Conservation (phyloP, 2,797 vertebrate species). For the Cossypha dichroa region DNA sequence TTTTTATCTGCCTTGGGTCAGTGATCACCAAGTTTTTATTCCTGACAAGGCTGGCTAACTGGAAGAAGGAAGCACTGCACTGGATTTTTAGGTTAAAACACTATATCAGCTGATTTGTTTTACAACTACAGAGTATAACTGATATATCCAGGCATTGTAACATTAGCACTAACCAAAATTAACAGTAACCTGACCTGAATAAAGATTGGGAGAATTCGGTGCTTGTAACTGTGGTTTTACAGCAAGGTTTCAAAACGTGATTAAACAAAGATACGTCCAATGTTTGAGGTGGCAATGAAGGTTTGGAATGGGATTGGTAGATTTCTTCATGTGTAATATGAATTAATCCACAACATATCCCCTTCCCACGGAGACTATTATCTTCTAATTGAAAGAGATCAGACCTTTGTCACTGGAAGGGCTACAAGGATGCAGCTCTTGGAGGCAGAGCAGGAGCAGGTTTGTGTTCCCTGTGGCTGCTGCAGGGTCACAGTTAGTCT, state of each 20-base stretch:
- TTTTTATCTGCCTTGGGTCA: neutral
- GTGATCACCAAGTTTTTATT: neutral
- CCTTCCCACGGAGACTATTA: neutral
- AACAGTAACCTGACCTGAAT: neutral
- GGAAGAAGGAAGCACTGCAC: neutral
- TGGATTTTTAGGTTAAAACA: neutral
- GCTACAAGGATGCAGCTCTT: neutral
- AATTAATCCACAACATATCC: neutral
- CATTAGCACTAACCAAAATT: neutral
- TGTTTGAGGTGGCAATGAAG: neutral
- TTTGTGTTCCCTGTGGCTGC: neutral
- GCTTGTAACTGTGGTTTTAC: neutral
- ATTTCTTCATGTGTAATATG: neutral
- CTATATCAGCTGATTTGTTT: neutral
- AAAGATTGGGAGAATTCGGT: neutral
- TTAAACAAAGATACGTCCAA: neutral
- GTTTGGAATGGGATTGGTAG: neutral
- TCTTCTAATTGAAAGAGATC: neutral
- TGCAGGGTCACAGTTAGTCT: neutral
- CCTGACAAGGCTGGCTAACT: neutral
- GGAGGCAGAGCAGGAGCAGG: neutral
- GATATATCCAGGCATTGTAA: neutral
- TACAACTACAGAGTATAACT: neutral
- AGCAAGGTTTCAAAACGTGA: neutral
- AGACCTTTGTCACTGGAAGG: neutral